Evolutionary conservation across 2,888 invertebrate genomes (phyloP).

Genomic region (Pasiphila rectangulata): DNA sequence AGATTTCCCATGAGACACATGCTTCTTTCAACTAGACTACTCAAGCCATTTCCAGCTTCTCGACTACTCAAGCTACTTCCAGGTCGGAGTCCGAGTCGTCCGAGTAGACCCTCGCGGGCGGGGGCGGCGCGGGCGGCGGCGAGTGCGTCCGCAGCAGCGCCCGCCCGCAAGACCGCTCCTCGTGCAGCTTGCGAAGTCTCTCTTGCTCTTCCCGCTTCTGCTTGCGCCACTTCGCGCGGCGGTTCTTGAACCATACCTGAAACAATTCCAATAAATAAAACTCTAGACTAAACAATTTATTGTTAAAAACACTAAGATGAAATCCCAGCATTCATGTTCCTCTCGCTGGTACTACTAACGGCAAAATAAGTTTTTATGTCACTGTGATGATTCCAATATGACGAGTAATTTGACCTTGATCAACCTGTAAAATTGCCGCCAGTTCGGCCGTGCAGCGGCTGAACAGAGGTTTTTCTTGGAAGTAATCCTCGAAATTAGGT

Average conservation of each 20-base stretch:
- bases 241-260: conserved; percentile 98
- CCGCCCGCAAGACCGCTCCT: conserved; percentile 83
- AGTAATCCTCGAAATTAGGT: too few species aligned
- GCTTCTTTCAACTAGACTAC: neutral
- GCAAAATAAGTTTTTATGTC: neutral
- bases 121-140: conserved; percentile 48
- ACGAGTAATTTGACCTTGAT: too few species aligned
- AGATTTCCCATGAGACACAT: neutral
- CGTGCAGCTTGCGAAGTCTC: conserved; percentile 89
- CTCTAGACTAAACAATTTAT: too few species aligned
- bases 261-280: conserved; percentile 36
- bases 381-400: too few species aligned
- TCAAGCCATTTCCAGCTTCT: neutral
- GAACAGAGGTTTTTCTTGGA: too few species aligned
- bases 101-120: conserved; percentile 72
- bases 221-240: conserved; percentile 97
- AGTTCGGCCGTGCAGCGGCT: too few species aligned
- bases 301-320: too few species aligned
- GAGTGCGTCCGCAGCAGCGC: conserved; percentile 52
- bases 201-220: conserved; percentile 95
- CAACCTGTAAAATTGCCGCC: too few species aligned
- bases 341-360: neutral
- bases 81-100: conserved; percentile 90
- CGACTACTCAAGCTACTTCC: conserved; percentile 85
- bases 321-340: too few species aligned